Percentiles rank a stretch among this genome's conserved stretches.
phyloP scores from a whole-genome alignment of 2,113 vertebrate genomes.

The Alexandromys fortis region DNA sequence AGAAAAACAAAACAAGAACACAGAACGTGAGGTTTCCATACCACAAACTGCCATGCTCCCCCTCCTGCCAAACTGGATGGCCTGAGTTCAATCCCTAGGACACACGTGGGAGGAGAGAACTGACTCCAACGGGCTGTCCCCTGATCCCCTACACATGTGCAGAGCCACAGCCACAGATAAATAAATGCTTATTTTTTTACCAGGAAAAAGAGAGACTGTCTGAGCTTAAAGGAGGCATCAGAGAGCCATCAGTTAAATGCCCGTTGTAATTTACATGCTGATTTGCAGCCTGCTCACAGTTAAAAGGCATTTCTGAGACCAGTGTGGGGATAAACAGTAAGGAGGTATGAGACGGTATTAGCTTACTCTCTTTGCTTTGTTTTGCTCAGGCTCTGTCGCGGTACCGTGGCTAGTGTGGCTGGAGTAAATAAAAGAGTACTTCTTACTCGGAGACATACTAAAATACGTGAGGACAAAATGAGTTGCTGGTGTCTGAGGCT shows the following conservation, averaged over 20 bases:
- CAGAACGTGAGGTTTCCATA: neutral
- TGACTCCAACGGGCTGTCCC: neutral
- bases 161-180: neutral
- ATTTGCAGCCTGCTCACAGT: neutral
- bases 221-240: neutral
- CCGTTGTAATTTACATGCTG: neutral
- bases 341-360: neutral
- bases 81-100: neutral
- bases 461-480: constrained; percentile 28
- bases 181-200: neutral
- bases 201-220: neutral
- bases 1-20: neutral
- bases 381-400: neutral
- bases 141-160: neutral
- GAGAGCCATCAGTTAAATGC: neutral
- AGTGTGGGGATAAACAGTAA: neutral
- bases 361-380: neutral
- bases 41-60: neutral
- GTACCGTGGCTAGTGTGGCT: neutral
- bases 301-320: constrained; percentile 31
- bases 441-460: constrained; percentile 16
- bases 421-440: constrained; percentile 56
- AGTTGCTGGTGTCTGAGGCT: constrained; percentile 11
- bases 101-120: neutral
- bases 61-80: neutral